Percentiles rank a stretch among this genome's conserved stretches.
phyloP scores from a whole-genome alignment of 2,113 vertebrate genomes.

The Aythya baeri region DNA sequence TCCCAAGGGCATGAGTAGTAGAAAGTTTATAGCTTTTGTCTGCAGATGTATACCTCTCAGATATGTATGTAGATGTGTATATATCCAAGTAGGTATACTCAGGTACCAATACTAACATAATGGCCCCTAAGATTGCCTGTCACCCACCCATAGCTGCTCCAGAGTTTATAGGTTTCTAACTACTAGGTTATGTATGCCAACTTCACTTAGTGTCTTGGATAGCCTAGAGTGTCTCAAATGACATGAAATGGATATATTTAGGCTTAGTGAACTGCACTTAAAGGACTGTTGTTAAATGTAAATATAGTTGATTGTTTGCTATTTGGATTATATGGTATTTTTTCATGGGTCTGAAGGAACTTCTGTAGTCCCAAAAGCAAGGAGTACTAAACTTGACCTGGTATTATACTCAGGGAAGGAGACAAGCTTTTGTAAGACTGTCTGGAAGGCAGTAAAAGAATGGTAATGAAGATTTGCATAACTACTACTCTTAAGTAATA shows the following conservation, averaged over 20 bases:
- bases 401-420: background rate
- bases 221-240: background rate
- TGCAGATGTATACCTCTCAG: background rate
- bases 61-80: too few species aligned
- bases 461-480: background rate
- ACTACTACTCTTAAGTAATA: background rate
- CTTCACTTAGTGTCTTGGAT: background rate
- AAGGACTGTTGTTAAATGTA: background rate
- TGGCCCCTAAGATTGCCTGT: background rate
- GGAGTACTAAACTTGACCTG: background rate
- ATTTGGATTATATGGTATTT: too few species aligned
- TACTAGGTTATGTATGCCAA: background rate
- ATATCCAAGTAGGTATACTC: background rate
- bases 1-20: accelerated
- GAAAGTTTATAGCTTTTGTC: background rate
- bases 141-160: background rate
- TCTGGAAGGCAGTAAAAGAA: background rate
- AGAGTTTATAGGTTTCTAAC: background rate
- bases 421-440: background rate
- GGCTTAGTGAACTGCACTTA: background rate
- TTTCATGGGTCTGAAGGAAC: background rate
- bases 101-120: background rate
- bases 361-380: background rate
- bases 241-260: background rate
- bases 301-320: background rate